Evolutionary conservation across 2,797 vertebrate genomes (phyloP), one percentile per base, ranked within the genome.

Genomic region (Sylvia borin): DNA sequence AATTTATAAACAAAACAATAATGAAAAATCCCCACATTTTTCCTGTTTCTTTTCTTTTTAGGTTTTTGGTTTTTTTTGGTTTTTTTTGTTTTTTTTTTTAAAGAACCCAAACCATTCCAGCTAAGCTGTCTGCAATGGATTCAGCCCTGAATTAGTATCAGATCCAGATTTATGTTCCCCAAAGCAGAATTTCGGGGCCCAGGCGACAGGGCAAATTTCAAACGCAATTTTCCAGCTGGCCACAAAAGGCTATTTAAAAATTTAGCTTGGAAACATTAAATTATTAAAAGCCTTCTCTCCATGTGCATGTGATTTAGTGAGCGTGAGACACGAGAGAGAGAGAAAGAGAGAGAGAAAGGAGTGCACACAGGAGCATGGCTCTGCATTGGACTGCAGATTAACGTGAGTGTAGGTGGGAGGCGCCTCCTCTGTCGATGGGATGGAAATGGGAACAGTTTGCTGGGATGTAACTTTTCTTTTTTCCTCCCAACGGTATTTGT

Each of bases 281-380:
- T 96, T 92, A 95, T 96, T 85, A 92, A 97, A 96, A 96, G 85
- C 93, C 94, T 96, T 96, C 96, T 96, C 95, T 97, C 95, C 92
- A 93, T 94, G 94, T 92, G 95, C 95, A 96, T 92, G 96, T 95
- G 95, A 93, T 92, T 95, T 64, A 94, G 96, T 88, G 94, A 96
- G 95, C 75, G 90, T 95, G 95, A 96, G 95, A 96, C 95, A 95
- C 81, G 76, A 94, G 96, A 87, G 94, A 94, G 93, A 95, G 92
- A 94, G 93, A 92, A 67, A 95, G 88, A 96, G 88, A 93, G 91
- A 96, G 96, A 95, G 94, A 93, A 75, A 95, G 93, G 95, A 84
- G 96, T 66, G 95, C 95, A 94, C 95, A 96, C 94, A 95, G 90
- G 95, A 96, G 89, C 93, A 92, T 92, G 95, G 96, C 95, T 96